Base-by-base conservation (phyloP, 2,113 vertebrate species). In the Vulpes ferrilata region DNA sequence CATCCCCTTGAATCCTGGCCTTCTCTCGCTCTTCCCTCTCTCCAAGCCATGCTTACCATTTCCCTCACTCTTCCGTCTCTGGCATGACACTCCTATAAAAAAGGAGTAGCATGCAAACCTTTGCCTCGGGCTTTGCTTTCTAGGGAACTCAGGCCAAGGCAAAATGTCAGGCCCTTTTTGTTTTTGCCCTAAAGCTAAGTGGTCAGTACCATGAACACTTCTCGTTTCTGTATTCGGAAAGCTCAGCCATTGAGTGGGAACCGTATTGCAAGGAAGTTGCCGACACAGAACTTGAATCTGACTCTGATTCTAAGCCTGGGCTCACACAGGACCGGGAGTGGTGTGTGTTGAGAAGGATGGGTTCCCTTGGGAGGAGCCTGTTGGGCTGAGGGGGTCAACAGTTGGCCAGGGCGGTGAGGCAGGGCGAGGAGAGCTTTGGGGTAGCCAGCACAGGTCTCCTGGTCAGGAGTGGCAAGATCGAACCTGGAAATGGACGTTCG, bases 151-250 rank as follows among this genome's bases (percentile, higher is more conserved):
- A 10, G 7, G 74, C 67, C 38, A 35, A 83, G 23, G 60, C 30
- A 30, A 74, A 93, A 53, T 2, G 3, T 86, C 19, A 35, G 25
- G 32, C 11, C n/a, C 74, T 74, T 87, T 62, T 27, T 2, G 27
- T 88, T 30, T 43, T 84, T 12, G 6, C 16, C 35, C 43, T 80
- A 51, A 43, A 62, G n/a, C 67, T 5, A 32, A 12, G n/a, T 16
- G 0, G 38, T 8, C 13, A 11, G 13, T 25, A 19, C 53, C 2
- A 0, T 0, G 3, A 51, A 51, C 8, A 7, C 11, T 20, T 30
- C 38, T 57, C 13, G 2, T 25, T 32, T 81, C 65, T 74, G 20
- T 4, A 5, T 10, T 27, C 15, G 48, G 48, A 53, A 51, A 65
- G 10, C 5, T 13, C 48, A 69, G 83, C 0, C 25, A 51, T 60